Percentiles rank a stretch among this genome's conserved stretches.
Conservation (phyloP, 1,140 invertebrate genomes). For the Pogonomyrmex barbatus region DNA sequence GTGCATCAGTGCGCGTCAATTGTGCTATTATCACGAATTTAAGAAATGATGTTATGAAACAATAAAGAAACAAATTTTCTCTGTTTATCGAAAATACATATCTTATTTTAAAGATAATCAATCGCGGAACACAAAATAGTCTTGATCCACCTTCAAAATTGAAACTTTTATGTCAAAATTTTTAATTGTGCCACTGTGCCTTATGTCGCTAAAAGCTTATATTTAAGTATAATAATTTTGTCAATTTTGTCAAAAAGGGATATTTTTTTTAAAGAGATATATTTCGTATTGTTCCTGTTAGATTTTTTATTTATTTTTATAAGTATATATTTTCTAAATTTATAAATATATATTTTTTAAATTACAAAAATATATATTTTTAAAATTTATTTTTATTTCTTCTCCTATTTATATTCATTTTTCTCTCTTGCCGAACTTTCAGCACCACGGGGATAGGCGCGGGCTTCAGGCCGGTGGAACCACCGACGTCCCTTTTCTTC, state of each 20-base stretch:
- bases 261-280: not conserved
- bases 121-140: not conserved
- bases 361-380: too few relatives aligned
- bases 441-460: slow-evolving; percentile 88
- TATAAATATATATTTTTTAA: not conserved
- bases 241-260: not conserved
- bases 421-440: slow-evolving; percentile 75
- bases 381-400: not conserved
- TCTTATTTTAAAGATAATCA: not conserved
- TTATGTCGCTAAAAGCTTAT: not conserved
- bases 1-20: not conserved
- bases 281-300: not conserved
- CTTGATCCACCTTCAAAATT: not conserved
- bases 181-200: not conserved
- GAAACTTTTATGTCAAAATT: not conserved
- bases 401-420: not conserved
- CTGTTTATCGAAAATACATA: not conserved
- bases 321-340: not conserved
- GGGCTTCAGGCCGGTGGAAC: slow-evolving; percentile 87
- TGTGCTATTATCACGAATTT: not conserved
- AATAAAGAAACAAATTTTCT: not conserved
- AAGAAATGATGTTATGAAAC: not conserved
- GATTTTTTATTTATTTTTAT: not conserved
- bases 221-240: not conserved
- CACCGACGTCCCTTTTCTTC: slow-evolving; percentile 90